These are phyloP conservation scores for Brachyrhaphis roseni DNA, from an alignment of 2,797 vertebrate genomes.

Conservation along the genomic window DNA sequence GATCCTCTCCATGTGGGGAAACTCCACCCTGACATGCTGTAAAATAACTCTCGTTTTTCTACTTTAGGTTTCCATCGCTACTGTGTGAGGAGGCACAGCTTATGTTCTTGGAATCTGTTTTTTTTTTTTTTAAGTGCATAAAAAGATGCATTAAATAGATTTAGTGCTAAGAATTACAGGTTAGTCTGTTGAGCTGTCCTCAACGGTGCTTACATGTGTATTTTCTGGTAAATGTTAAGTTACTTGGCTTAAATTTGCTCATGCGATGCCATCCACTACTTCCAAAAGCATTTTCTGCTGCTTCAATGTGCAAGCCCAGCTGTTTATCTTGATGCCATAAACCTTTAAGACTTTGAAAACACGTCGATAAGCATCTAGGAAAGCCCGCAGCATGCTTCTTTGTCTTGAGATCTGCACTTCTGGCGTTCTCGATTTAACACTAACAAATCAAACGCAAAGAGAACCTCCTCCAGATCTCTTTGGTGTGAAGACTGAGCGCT, in stretches of 20 bases:
- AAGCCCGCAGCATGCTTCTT: not conserved
- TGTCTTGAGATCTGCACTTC: conserved; percentile 2
- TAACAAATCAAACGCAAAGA: not conserved
- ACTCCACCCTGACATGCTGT: conserved; percentile 38
- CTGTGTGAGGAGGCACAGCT: not conserved
- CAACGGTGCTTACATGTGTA: not conserved
- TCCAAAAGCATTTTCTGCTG: not conserved
- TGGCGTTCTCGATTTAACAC: not conserved
- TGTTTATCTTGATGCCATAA: not conserved
- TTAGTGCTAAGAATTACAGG: not conserved
- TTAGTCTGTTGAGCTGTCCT: not conserved
- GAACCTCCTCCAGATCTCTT: not conserved
- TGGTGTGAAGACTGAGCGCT: not conserved
- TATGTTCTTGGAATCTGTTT: not conserved
- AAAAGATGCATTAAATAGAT: not conserved
- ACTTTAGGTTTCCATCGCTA: conserved; percentile 8
- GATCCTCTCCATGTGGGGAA: conserved; percentile 46
- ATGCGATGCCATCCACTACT: not conserved
- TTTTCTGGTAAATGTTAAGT: not conserved
- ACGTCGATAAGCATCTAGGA: not conserved
- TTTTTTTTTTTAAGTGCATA: not conserved
- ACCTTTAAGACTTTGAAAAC: not conserved
- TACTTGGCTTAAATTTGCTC: not conserved
- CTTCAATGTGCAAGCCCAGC: not conserved
- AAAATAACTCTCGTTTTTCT: conserved; percentile 15